Base-by-base conservation (phyloP, 2,888 invertebrate genomes). In the Trachelus tabidus region DNA sequence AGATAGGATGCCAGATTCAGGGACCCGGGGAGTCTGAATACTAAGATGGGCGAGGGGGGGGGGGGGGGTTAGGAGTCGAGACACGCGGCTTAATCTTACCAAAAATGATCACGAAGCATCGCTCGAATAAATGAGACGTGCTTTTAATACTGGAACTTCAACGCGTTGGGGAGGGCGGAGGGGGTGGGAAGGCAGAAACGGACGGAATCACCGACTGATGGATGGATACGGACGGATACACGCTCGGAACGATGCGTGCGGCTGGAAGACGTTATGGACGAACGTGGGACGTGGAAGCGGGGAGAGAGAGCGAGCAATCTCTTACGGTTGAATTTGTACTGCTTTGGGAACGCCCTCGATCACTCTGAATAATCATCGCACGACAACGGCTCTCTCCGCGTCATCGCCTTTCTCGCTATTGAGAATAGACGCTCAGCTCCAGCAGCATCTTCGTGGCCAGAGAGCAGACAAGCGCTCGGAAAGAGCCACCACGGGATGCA, bases 301-400 rank as follows among this genome's bases (percentile, higher is more conserved):
- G 35, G 15, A 12, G 68, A 12, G 68, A 34, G 68, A 73, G 73
- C 79, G 84, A 86, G 87, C 87, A 89, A 89, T 89, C 89, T 89
- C 88, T 89, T 89, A 89, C 85, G 88, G 83, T 86, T 85, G 87
- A 88, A 81, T 87, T 87, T 86, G 86, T 85, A 83, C 82, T 80
- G 81, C 83, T 81, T 82, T 83, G 81, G 82, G 79, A 83, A 83
- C 83, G 79, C 83, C 85, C 87, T 84, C 87, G 87, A 89, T 90
- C 89, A 89, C 89, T 89, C 88, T 84, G 85, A 89, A 89, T 90
- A 89, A 89, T 89, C 88, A 89, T 88, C 83, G 85, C 83, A 81
- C 84, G 81, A 73, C 78, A 83, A 80, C 79, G 81, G 69, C 77
- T 83, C 79, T 83, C 79, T 81, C 84, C 84, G 86, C 85, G 80